Conservation (phyloP, 35 echinoderm and acorn worm species). For the Anneissia japonica region DNA sequence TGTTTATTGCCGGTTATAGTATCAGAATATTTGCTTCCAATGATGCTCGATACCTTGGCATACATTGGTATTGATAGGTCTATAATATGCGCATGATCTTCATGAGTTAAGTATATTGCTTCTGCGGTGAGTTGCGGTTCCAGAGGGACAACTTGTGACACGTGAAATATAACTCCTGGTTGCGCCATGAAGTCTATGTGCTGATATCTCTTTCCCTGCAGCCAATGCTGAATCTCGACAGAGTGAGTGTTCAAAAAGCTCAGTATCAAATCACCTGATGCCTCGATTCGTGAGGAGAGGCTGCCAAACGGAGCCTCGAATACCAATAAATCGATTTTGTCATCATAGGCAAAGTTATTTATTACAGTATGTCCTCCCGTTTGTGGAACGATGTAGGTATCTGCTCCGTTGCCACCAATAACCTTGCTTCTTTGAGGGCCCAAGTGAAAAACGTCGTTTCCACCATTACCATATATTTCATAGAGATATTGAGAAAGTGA, state of each 20-base stretch:
- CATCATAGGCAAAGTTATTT: conserved; percentile 1
- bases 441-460: background rate
- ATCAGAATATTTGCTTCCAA: background rate
- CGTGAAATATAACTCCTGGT: background rate
- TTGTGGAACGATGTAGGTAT: background rate
- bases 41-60: background rate
- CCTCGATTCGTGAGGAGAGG: conserved; percentile 3
- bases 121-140: background rate
- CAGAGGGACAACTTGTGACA: background rate
- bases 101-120: background rate
- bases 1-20: background rate
- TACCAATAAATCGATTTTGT: background rate
- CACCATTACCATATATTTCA: background rate
- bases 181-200: background rate
- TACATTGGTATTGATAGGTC: background rate
- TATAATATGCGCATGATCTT: background rate
- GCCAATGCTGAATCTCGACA: background rate
- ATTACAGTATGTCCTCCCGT: background rate
- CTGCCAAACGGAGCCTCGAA: background rate
- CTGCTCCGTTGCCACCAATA: background rate
- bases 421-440: conserved; percentile 7
- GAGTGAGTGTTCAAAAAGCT: background rate
- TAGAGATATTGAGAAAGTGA: background rate
- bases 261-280: background rate
- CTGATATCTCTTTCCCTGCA: background rate